A percentile compares a stretch with the other conserved stretches of the same genome.
Conservation (phyloP, 2,113 vertebrate genomes). For the Copsychus sechellarum region DNA sequence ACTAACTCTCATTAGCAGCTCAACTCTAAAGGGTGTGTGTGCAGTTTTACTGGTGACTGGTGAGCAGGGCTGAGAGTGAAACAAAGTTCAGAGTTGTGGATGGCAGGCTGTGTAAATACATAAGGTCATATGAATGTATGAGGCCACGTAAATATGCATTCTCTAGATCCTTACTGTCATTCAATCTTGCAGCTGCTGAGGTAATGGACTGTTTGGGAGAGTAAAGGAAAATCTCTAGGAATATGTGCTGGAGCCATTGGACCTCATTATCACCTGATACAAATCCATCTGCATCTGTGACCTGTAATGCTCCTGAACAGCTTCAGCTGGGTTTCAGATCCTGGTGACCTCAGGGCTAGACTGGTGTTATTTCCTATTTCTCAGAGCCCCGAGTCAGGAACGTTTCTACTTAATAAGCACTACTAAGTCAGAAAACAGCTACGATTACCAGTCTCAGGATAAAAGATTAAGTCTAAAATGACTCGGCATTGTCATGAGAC, state of each 20-base stretch:
- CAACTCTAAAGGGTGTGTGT: neutral
- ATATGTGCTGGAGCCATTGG: neutral
- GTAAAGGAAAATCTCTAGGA: neutral
- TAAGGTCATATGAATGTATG: neutral
- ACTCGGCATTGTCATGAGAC: neutral
- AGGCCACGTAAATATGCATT: neutral
- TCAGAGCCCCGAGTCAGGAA: neutral
- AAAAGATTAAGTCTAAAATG: neutral
- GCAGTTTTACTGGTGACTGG: slow-evolving; percentile 34
- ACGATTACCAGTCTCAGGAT: neutral
- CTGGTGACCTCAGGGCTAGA: neutral
- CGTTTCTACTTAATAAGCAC: neutral
- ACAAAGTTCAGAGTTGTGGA: slow-evolving; percentile 9
- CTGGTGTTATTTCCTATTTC: neutral
- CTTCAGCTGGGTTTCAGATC: neutral
- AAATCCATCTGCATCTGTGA: neutral
- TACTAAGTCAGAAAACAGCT: neutral
- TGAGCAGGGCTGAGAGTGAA: slow-evolving; percentile 30
- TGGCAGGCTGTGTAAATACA: neutral
- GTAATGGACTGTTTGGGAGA: neutral
- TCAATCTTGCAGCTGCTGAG: neutral
- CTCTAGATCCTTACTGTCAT: neutral
- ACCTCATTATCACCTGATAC: neutral
- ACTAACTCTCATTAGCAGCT: slow-evolving; percentile 46
- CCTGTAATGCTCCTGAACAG: neutral